These are phyloP conservation scores for Diplodus sargus DNA, from an alignment of 2,797 vertebrate genomes.

Conservation along the genomic window DNA sequence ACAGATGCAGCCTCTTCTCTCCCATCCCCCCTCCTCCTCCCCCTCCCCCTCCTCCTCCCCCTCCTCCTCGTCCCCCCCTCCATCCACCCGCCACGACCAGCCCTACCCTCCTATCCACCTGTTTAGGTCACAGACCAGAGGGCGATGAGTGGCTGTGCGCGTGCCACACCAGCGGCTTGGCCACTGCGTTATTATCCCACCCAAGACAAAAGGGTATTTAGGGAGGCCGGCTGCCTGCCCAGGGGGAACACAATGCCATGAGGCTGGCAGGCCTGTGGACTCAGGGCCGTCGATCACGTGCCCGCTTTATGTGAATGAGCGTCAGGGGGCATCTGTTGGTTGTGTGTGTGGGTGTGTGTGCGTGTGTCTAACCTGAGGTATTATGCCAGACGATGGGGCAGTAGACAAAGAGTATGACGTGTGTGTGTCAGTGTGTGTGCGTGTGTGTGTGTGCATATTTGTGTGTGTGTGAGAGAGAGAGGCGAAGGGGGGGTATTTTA, in stretches of 20 bases:
- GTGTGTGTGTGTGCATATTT: conserved; percentile 6
- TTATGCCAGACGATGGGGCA: conserved; percentile 69
- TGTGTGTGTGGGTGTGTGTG: conserved; percentile 45
- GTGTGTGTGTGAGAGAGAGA: not conserved
- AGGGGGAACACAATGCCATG: conserved; percentile 80
- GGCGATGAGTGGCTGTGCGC: conserved; percentile 74
- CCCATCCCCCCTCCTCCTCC: conserved; percentile 16
- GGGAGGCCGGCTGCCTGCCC: conserved; percentile 80
- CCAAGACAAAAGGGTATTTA: conserved; percentile 85
- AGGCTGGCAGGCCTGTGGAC: conserved; percentile 79
- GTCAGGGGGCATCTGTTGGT: conserved; percentile 80
- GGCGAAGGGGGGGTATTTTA: conserved; percentile 39
- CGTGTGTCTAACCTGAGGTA: conserved; percentile 71
- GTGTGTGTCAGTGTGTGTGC: conserved; percentile 25
- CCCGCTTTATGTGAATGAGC: conserved; percentile 74
- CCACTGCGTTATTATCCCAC: conserved; percentile 80
- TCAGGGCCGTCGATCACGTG: conserved; percentile 70
- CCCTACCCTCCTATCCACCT: conserved; percentile 79
- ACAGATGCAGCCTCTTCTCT: conserved; percentile 79
- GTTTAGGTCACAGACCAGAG: conserved; percentile 81
- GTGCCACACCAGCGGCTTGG: conserved; percentile 83
- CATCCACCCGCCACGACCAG: conserved; percentile 56
- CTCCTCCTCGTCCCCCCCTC: not conserved
- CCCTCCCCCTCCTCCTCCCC: not conserved
- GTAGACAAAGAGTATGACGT: conserved; percentile 64